Percentiles rank a stretch among this genome's conserved stretches.
These are phyloP conservation scores for Rhinoderma darwinii DNA, from an alignment of 2,113 vertebrate species.

Conservation along the genomic window DNA sequence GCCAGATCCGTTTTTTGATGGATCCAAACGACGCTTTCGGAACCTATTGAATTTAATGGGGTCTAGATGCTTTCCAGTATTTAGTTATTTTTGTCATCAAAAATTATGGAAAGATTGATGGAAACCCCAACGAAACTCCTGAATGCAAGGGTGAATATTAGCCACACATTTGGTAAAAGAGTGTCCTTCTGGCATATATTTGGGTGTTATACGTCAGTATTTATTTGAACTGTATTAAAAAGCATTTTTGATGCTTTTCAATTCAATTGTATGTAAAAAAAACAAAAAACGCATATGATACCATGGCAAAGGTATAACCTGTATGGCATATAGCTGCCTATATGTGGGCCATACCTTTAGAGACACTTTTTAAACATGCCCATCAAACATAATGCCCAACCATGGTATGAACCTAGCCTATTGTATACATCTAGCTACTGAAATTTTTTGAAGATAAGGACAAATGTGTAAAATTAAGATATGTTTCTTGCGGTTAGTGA, in stretches of 20 bases:
- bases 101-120: neutral
- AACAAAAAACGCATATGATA: no score
- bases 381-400: neutral
- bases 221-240: no score
- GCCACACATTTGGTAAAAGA: no score
- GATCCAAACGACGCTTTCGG: neutral
- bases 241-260: no score
- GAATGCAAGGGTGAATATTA: neutral
- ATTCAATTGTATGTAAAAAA: no score
- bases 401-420: no score
- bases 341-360: neutral
- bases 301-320: no score
- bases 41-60: neutral
- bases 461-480: neutral
- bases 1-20: neutral
- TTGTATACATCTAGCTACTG: neutral
- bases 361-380: no score
- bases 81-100: neutral
- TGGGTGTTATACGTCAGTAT: neutral
- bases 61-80: neutral
- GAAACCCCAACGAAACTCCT: neutral
- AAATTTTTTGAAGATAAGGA: conserved; percentile 22
- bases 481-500: neutral
- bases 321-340: no score
- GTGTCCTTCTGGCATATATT: neutral